phyloP scores from a whole-genome alignment of 2,888 invertebrate species.

The Drosophila mayaguana region DNA sequence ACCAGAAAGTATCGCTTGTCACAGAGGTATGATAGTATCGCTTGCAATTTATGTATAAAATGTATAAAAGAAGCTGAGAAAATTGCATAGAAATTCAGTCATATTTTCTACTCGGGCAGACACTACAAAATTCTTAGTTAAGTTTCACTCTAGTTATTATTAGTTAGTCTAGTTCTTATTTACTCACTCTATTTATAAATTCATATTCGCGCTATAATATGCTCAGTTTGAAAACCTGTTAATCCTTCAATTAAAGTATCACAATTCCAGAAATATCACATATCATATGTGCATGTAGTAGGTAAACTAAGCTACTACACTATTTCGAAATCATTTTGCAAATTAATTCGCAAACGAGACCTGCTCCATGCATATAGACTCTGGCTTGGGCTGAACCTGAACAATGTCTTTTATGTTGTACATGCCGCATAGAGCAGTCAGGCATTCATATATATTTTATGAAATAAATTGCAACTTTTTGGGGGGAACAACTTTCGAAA shows the following conservation, averaged over 20 bases:
- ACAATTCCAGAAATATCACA: slow-evolving; percentile 1
- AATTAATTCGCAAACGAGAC: slow-evolving; percentile 21
- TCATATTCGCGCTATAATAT: accelerated
- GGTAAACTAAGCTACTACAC: not conserved
- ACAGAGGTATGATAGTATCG: no score
- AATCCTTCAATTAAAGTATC: not conserved
- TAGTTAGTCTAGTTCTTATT: no score
- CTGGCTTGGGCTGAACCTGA: slow-evolving; percentile 18
- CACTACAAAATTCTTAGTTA: no score
- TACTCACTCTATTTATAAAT: not conserved
- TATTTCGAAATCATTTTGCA: slow-evolving; percentile 1
- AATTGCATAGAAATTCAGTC: not conserved
- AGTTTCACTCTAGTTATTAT: no score
- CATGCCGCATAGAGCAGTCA: slow-evolving; percentile 10
- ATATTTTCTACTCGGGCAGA: not conserved
- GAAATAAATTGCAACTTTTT: slow-evolving; percentile 41
- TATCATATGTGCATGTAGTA: not conserved
- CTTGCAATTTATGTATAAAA: no score
- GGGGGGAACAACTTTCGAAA: slow-evolving; percentile 58
- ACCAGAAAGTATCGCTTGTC: no score
- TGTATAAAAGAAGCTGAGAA: no score
- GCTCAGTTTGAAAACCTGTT: not conserved
- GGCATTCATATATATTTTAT: slow-evolving; percentile 54
- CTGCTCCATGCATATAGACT: slow-evolving; percentile 29
- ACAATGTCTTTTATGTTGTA: slow-evolving; percentile 50